phyloP scores from a whole-genome alignment of 2,888 invertebrate genomes.

The Ophion obscuratus region DNA sequence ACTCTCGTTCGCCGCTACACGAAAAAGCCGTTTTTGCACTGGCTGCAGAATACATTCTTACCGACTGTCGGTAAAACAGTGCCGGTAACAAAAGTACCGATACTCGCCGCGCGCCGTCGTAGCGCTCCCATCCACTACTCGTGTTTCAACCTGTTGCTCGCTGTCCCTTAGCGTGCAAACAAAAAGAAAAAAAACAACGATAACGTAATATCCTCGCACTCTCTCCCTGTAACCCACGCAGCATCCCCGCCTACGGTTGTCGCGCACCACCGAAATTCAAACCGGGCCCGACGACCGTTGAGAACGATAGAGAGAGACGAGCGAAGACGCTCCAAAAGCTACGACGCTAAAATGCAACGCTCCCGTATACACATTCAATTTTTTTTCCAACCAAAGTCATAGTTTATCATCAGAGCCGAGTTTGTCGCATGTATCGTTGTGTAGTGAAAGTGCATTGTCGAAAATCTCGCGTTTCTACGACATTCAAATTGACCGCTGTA shows the following conservation, averaged over 20 bases:
- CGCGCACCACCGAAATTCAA: slow-evolving; percentile 28
- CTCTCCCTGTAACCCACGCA: slow-evolving; percentile 22
- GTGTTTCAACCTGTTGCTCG: slow-evolving; percentile 42
- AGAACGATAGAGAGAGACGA: slow-evolving; percentile 15
- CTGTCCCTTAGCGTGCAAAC: not conserved
- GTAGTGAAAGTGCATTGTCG: slow-evolving; percentile 22
- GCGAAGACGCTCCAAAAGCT: not conserved
- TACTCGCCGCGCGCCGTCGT: not conserved
- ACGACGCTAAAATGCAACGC: slow-evolving; percentile 20
- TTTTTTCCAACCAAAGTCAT: not conserved
- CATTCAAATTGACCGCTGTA: not conserved
- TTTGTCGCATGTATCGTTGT: not conserved
- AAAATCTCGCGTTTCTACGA: not conserved
- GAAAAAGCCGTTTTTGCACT: too few relatives aligned
- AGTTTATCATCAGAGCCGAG: not conserved
- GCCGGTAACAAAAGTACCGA: not conserved
- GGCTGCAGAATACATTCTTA: too few relatives aligned
- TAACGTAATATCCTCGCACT: slow-evolving; percentile 8
- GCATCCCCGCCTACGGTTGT: slow-evolving; percentile 25
- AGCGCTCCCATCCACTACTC: not conserved
- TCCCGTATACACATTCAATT: not conserved
- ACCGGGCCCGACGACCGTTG: slow-evolving; percentile 32
- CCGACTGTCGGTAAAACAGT: too few relatives aligned
- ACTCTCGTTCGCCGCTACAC: too few relatives aligned
- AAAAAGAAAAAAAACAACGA: not conserved